Evolutionary conservation across 2,113 vertebrate genomes (phyloP), one percentile per base, ranked within the genome.

Genomic region (Helogale parvula): DNA sequence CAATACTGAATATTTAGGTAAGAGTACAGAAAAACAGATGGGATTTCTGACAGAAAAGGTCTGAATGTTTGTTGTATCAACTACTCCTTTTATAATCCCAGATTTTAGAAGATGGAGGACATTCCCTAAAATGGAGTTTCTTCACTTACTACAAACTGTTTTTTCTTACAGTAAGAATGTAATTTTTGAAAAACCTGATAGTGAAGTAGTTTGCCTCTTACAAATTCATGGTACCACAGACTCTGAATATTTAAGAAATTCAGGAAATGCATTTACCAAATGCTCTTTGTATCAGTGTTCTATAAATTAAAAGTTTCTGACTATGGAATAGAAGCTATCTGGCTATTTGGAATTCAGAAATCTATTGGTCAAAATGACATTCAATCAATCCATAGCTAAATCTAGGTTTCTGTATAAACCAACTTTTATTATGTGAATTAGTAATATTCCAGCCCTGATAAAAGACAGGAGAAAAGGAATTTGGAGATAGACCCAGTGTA

Each of bases 271-370:
- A 76, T 93, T 94, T 82, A 41, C 33, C 12, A 95, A 74, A 33
- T 74, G 63, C 57, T 45, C 41, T 94, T 82, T 95, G 25, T 65
- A n/a, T 82, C 38, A 82, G 6, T 57, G 2, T 93, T 94, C 19
- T 54, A 14, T 74, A 89, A 90, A 88, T 92, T 94, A 90, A 95
- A 71, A 54, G 21, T 93, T 93, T 89, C 54, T 91, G 54, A 94
- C 89, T 79, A 45, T 0, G 17, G 25, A 50, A 81, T 81, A 83
- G 33, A 92, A 88, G 16, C 23, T 94, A 85, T 6, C 63, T 97
- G 65, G 16, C 11, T 88, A 57, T 47, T 92, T 60, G 7, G 29
- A 94, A 71, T 90, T 88, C 41, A 93, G 35, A 95, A 96, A 25
- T 92, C 0, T 54, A 41, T 76, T 90, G 86, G 87, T 74, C 50